Evolutionary conservation across 2,888 invertebrate genomes (phyloP).

Genomic region (Chrysolina americana): DNA sequence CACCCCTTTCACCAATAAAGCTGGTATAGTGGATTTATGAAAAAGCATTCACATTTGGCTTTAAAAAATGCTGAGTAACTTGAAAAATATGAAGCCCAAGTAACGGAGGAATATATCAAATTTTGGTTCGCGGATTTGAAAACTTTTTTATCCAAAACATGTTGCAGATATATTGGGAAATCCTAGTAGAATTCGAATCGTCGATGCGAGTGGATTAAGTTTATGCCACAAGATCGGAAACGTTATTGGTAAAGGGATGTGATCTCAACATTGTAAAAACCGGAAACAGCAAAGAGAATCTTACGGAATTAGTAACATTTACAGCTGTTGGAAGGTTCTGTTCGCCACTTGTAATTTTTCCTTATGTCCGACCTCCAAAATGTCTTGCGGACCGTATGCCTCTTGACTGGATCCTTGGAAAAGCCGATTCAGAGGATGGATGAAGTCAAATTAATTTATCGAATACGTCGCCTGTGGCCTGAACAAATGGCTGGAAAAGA

Average conservation of each 20-base stretch:
- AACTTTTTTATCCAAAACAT: no score
- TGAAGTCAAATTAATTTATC: slow-evolving; percentile 51
- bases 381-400: slow-evolving; percentile 38
- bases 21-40: no score
- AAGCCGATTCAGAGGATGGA: slow-evolving; percentile 56
- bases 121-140: no score
- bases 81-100: no score
- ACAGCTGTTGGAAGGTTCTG: slow-evolving; percentile 37
- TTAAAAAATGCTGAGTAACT: no score
- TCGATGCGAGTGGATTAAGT: slow-evolving; percentile 61
- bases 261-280: slow-evolving; percentile 37
- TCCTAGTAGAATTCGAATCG: slow-evolving; percentile 58
- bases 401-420: slow-evolving; percentile 48
- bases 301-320: slow-evolving; percentile 45
- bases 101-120: no score
- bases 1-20: no score
- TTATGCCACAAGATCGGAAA: slow-evolving; percentile 53
- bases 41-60: no score
- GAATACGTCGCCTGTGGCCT: slow-evolving; percentile 52
- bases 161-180: slow-evolving; percentile 47
- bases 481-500: slow-evolving; percentile 45
- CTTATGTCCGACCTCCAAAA: slow-evolving; percentile 47
- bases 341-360: slow-evolving; percentile 35
- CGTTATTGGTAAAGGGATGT: slow-evolving; percentile 39
- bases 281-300: slow-evolving; percentile 46